phyloP scores from a whole-genome alignment of 2,797 vertebrate genomes.

The Tarsius wallacei region DNA sequence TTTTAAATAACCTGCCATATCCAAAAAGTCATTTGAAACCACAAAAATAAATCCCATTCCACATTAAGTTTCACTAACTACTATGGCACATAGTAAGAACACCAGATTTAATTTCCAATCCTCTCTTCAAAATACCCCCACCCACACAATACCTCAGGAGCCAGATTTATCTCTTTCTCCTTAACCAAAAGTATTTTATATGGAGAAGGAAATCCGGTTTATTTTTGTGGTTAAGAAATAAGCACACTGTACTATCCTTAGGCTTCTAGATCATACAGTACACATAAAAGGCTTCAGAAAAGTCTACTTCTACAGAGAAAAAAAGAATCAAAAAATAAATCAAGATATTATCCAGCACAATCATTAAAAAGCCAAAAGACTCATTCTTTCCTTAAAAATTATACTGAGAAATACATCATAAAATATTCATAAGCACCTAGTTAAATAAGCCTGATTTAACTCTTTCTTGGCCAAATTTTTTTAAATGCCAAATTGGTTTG shows the following conservation, averaged over 20 bases:
- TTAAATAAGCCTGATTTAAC: slow-evolving; percentile 51
- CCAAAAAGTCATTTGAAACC: slow-evolving; percentile 77
- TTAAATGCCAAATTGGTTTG: slow-evolving; percentile 8
- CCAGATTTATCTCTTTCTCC: background rate
- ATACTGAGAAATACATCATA: background rate
- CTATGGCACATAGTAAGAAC: background rate
- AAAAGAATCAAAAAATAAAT: slow-evolving; percentile 2
- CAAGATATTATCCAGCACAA: slow-evolving; percentile 57
- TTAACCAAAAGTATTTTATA: background rate
- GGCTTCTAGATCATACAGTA: slow-evolving; percentile 15
- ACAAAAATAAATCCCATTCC: slow-evolving; percentile 22
- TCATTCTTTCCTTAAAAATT: background rate
- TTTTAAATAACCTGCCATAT: slow-evolving; percentile 50
- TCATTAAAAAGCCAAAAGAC: slow-evolving; percentile 22
- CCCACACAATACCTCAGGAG: background rate
- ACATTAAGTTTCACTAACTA: background rate
- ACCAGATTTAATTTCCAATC: background rate
- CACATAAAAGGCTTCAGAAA: slow-evolving; percentile 35
- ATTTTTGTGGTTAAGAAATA: slow-evolving; percentile 63
- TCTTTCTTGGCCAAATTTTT: slow-evolving; percentile 47
- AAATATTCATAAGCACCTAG: slow-evolving; percentile 54
- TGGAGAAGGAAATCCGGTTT: background rate
- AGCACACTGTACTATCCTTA: background rate
- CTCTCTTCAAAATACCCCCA: slow-evolving; percentile 6
- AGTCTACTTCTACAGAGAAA: background rate